Base-by-base conservation (phyloP, 1,140 invertebrate species). In the Radopholus similis region DNA sequence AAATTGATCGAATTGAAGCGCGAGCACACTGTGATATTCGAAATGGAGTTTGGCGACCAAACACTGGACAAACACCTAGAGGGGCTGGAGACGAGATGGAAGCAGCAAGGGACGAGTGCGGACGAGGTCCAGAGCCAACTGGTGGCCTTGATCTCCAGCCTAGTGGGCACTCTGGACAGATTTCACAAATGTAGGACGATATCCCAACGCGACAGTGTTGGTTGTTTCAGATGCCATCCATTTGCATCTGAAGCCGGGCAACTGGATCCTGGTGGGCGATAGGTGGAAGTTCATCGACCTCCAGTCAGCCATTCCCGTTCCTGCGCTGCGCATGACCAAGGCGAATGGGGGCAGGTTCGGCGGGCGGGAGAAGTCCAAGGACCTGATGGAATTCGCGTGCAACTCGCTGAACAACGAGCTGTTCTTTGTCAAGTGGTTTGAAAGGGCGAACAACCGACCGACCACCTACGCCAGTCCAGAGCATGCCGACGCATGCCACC, bases 201-300 rank as follows among this genome's bases (percentile, higher is more conserved):
- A 9, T 51, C 47, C 47, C 18, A 11, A 8, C 23, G n/a, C n/a
- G n/a, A n/a, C n/a, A n/a, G n/a, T n/a, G n/a, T n/a, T n/a, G n/a
- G n/a, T n/a, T n/a, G n/a, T n/a, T 51, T 51, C 18, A 51, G 47
- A 51, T 23, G 47, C 47, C 30, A 28, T 26, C 9, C 47, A 51
- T 51, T 23, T 51, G 47, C 47, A 51, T 51, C 4, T 51, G 47
- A 51, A 51, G 47, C 47, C 47, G 2, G 47, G 47, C 47, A 51
- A 51, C 30, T 51, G 47, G 47, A 23, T 51, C 4, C 30, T 51
- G 23, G 2, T 51, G 1, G 47, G 30, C 8, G 4, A 2, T 11
- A 51, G 30, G 15, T 51, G 47, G 47, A 51, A 51, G 47, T 11
- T 51, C 9, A 51, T 51, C 47, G 47, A 51, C 4, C 4, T 51